These are phyloP conservation scores for Nerophis lumbriciformis DNA, from an alignment of 2,113 vertebrate species.

Conservation along the genomic window DNA sequence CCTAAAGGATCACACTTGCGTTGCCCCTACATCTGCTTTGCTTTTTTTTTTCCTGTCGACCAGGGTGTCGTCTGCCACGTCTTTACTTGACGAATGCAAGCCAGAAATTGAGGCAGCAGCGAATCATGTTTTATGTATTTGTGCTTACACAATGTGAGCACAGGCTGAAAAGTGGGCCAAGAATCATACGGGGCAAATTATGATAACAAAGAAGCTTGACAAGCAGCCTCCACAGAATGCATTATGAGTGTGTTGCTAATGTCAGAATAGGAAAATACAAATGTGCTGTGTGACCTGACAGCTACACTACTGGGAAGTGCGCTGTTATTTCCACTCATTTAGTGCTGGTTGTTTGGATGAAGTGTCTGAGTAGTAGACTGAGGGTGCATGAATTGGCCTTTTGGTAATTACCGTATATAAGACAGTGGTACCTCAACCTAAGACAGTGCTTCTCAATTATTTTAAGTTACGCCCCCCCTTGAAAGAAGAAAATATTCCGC, in stretches of 20 bases:
- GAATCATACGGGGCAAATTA: slow-evolving; percentile 58
- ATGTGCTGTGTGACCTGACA: slow-evolving; percentile 32
- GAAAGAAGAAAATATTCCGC: no score
- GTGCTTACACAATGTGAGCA: slow-evolving; percentile 62
- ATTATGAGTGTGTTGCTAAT: slow-evolving; percentile 24
- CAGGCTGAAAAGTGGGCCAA: slow-evolving; percentile 60
- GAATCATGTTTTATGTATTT: slow-evolving; percentile 73
- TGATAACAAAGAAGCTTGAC: slow-evolving; percentile 58
- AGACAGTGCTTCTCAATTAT: no score
- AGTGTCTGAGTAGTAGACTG: no score
- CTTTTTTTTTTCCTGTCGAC: slow-evolving; percentile 29
- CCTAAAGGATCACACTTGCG: slow-evolving; percentile 35
- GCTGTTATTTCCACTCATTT: slow-evolving; percentile 22
- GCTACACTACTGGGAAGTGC: slow-evolving; percentile 17
- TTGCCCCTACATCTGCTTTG: slow-evolving; percentile 33
- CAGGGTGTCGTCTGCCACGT: slow-evolving; percentile 54
- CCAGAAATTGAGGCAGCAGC: slow-evolving; percentile 63
- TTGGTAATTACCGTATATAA: no score
- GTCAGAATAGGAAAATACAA: slow-evolving; percentile 25
- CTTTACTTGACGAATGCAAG: slow-evolving; percentile 67
- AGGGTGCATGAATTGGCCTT: no score
- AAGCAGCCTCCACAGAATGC: slow-evolving; percentile 16
- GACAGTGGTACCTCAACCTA: no score
- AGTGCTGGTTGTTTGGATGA: slow-evolving; percentile 4
- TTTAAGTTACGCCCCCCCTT: no score